Evolutionary conservation across 2,113 vertebrate species (phyloP).

Genomic region (Thamnaconus septentrionalis): DNA sequence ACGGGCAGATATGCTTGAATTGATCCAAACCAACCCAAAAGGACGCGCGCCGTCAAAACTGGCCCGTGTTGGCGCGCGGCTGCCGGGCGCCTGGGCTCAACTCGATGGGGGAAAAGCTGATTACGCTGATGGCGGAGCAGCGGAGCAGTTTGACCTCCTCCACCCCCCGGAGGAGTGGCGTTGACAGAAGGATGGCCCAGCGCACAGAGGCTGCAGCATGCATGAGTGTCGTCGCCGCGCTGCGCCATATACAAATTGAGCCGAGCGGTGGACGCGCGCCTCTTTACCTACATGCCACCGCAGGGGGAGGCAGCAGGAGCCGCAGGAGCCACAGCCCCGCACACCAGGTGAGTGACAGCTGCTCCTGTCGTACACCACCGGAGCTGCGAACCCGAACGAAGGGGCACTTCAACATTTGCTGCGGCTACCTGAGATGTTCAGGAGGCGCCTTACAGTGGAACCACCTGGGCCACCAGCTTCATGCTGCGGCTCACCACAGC

Average conservation of each 20-base stretch:
- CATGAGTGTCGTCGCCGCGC: conserved; percentile 35
- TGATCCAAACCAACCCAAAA: no score
- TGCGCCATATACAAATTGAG: conserved; percentile 30
- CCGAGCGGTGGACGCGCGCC: conserved; percentile 14
- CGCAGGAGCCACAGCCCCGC: background rate
- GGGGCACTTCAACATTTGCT: background rate
- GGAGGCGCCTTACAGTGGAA: no score
- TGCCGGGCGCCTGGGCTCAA: background rate
- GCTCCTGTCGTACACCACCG: background rate
- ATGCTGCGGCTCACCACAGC: no score
- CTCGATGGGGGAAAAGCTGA: background rate
- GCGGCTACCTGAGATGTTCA: no score
- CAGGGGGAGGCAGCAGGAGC: conserved; percentile 16
- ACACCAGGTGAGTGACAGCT: no score
- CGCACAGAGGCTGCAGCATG: conserved; percentile 54
- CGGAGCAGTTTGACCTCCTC: conserved; percentile 56
- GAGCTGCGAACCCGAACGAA: background rate
- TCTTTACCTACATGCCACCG: conserved; percentile 40
- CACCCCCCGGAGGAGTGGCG: conserved; percentile 69
- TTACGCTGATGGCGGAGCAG: background rate
- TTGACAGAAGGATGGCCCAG: conserved; percentile 64
- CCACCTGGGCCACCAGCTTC: no score
- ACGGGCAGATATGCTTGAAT: no score
- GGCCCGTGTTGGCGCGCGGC: no score
- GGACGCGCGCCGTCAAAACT: no score